A percentile compares a stretch with the other conserved stretches of the same genome.
Evolutionary conservation across 2,797 vertebrate genomes (phyloP).

Genomic region (Sphaeramia orbicularis): DNA sequence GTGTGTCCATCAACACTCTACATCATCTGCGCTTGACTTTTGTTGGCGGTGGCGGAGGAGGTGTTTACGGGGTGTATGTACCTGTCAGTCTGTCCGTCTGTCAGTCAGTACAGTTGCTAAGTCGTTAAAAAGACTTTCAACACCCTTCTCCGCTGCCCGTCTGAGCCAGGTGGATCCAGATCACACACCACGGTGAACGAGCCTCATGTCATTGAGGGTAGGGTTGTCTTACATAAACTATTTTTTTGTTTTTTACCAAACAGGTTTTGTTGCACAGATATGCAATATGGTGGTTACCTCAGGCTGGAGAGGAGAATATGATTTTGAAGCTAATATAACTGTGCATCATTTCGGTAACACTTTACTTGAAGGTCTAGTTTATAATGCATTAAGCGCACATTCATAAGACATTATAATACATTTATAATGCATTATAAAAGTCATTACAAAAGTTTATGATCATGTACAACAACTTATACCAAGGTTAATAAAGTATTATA

Average conservation of each 20-base stretch:
- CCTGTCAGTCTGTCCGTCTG: conserved; percentile 66
- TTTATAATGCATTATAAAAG: too few species aligned
- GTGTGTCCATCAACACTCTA: conserved; percentile 33
- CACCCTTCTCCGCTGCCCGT: conserved; percentile 67
- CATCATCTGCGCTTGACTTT: conserved; percentile 37
- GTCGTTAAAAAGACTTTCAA: conserved; percentile 75
- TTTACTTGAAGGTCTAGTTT: too few species aligned
- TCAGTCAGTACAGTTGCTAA: conserved; percentile 62
- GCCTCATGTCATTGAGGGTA: conserved; percentile 84
- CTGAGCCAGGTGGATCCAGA: conserved; percentile 70
- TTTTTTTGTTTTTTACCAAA: conserved; percentile 23
- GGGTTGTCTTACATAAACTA: conserved; percentile 45
- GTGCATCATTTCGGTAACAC: not conserved
- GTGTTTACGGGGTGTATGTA: conserved; percentile 52
- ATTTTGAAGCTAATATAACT: conserved; percentile 21
- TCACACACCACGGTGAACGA: conserved; percentile 44
- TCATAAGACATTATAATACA: too few species aligned
- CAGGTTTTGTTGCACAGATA: conserved; percentile 23
- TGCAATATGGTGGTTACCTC: conserved; percentile 12
- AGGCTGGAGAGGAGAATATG: conserved; percentile 24
- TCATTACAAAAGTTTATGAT: too few species aligned
- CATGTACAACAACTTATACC: too few species aligned
- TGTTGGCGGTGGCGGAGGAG: conserved; percentile 66
- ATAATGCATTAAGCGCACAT: too few species aligned
- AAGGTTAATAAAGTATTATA: too few species aligned